Evolutionary conservation across 2,797 vertebrate species (phyloP).

Genomic region (Melanotaenia pygmaea): DNA sequence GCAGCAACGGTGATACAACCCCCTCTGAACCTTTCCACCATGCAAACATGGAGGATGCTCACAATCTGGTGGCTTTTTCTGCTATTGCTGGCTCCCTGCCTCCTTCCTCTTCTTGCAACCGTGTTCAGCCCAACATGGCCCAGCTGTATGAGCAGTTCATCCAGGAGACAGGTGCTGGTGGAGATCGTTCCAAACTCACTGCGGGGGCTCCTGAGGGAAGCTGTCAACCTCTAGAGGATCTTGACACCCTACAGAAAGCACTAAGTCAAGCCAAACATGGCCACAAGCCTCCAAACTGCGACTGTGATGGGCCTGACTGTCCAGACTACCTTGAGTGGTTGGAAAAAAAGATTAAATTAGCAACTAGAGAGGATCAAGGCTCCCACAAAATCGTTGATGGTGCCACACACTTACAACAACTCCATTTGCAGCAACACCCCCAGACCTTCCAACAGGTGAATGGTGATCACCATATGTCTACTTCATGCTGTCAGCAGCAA

Average conservation of each 20-base stretch:
- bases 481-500: slow-evolving; percentile 69
- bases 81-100: slow-evolving; percentile 89
- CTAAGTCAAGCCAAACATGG: slow-evolving; percentile 93
- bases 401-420: slow-evolving; percentile 66
- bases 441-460: slow-evolving; percentile 69
- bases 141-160: slow-evolving; percentile 93
- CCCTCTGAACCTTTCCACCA: slow-evolving; percentile 72
- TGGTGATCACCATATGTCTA: slow-evolving; percentile 58
- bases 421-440: slow-evolving; percentile 62
- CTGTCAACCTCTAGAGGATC: slow-evolving; percentile 83
- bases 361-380: slow-evolving; percentile 76
- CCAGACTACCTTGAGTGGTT: slow-evolving; percentile 99
- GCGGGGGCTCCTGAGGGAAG: slow-evolving; percentile 60
- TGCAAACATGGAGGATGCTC: slow-evolving; percentile 90
- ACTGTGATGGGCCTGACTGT: slow-evolving; percentile 96
- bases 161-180: slow-evolving; percentile 86
- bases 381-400: slow-evolving; percentile 70
- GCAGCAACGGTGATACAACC: slow-evolving; percentile 49
- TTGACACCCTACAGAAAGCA: slow-evolving; percentile 89
- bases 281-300: slow-evolving; percentile 95
- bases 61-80: slow-evolving; percentile 93
- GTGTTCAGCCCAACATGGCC: slow-evolving; percentile 77
- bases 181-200: slow-evolving; percentile 53
- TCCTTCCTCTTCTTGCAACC: slow-evolving; percentile 73
- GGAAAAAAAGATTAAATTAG: slow-evolving; percentile 94